Evolutionary conservation across 2,888 invertebrate genomes (phyloP), one percentile per base, ranked within the genome.

Genomic region (Aporophyla nigra): DNA sequence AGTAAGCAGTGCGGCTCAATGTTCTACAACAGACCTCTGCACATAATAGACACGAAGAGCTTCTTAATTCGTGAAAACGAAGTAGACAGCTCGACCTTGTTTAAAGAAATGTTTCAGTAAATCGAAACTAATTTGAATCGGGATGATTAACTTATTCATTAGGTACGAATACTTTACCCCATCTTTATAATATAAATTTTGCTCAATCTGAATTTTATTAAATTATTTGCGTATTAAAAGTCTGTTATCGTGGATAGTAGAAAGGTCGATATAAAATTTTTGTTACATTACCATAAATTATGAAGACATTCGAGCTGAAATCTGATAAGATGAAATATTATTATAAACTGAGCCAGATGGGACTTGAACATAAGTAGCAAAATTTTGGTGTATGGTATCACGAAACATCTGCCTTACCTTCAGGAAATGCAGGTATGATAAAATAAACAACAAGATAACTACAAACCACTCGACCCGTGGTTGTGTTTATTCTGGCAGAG

Each of bases 31-130:
- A 94, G 94, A 6, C 81, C 86, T 0, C 88, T 94, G 1, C 94
- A 94, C 73, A 93, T 93, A 76, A 87, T 95, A 14, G 83, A 85
- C 0, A 86, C 80, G 1, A 89, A 85, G 19, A 89, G 91, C 79
- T 92, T 93, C 88, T 95, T 94, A 76, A 93, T 95, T 65, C 95
- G 95, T 74, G 95, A 95, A 87, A 93, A 93, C 69, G 94, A 95
- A 33, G 33, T 61, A 43, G 33, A 49, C n/a, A 46, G 4, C 0
- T 56, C 7, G 0, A 40, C 21, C 3, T 21, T 71, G 53, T 21
- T 19, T 19, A 9, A 59, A 59, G 59, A 68, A 68, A 21, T 43
- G 0, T 43, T 43, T 58, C 0, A 59, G 43, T 69, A 61, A 61
- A 59, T 68, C 7, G 5, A 21, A 24, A 24, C n/a, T 19, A n/a